Conservation (phyloP, 2,113 vertebrate species). For the Podiceps cristatus region DNA sequence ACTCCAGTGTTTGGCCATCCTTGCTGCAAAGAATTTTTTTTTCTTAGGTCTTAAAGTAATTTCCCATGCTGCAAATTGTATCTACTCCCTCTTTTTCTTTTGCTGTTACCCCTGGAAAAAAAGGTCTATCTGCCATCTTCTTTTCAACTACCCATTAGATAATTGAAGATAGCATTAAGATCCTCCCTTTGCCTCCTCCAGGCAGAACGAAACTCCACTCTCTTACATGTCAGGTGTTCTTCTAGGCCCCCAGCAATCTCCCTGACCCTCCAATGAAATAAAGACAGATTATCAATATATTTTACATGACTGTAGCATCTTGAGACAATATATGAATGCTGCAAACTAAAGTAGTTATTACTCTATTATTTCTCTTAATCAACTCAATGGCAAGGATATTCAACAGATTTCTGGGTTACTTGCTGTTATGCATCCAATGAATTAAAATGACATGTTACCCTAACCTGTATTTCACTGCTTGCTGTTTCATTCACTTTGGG, state of each 20-base stretch:
- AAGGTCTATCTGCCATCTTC: background rate
- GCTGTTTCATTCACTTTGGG: background rate
- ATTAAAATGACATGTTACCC: background rate
- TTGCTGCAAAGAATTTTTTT: background rate
- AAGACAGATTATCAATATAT: background rate
- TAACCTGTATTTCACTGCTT: background rate
- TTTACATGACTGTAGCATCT: background rate
- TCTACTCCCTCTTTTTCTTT: background rate
- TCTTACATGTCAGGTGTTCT: background rate
- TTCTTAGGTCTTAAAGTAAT: background rate
- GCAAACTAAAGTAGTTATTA: background rate
- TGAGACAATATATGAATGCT: background rate
- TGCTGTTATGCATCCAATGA: background rate
- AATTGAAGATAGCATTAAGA: background rate
- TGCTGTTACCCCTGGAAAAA: background rate
- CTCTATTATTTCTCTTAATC: background rate
- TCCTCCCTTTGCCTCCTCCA: background rate
- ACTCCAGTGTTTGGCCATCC: background rate
- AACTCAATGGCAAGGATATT: background rate
- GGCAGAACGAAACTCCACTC: background rate
- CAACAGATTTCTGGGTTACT: background rate
- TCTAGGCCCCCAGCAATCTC: background rate
- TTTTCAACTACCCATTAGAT: background rate
- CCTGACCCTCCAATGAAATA: fast-evolving
- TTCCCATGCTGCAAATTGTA: background rate